Conservation (phyloP, 2,113 vertebrate species). For the Sylvietta virens region DNA sequence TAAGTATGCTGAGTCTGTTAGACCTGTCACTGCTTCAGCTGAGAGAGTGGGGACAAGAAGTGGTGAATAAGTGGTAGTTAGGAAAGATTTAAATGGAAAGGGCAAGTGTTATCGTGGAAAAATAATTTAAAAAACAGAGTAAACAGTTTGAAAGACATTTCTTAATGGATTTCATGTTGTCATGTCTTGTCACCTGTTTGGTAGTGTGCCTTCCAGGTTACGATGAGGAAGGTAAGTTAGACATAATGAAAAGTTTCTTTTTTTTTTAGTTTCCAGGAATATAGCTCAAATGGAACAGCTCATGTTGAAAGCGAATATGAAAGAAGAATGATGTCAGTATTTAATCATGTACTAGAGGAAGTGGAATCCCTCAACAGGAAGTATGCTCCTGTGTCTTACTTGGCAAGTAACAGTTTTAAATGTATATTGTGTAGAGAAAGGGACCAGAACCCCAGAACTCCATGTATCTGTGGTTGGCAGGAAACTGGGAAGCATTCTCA, state of each 20-base stretch:
- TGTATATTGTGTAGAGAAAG: neutral
- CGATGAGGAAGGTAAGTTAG: neutral
- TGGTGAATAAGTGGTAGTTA: neutral
- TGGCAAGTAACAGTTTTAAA: conserved; percentile 75
- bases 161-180: neutral
- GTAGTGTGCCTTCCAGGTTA: neutral
- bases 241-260: neutral
- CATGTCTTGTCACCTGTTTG: neutral
- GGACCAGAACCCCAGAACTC: neutral
- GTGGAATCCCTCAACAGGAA: conserved; percentile 91
- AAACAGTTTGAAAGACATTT: neutral
- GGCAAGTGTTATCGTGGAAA: neutral
- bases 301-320: conserved; percentile 92
- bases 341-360: conserved; percentile 89
- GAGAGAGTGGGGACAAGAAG: neutral
- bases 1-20: neutral
- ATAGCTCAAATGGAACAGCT: conserved; percentile 75
- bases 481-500: neutral
- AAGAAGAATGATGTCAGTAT: conserved; percentile 92
- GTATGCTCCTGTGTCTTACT: conserved; percentile 91
- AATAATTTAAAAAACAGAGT: neutral
- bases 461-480: neutral
- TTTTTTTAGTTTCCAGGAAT: conserved; percentile 88
- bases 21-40: neutral
- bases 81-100: neutral